Conservation (phyloP, 30 jellyfish, hydroid and myxozoan genomes). For the Rhopilema esculentum region DNA sequence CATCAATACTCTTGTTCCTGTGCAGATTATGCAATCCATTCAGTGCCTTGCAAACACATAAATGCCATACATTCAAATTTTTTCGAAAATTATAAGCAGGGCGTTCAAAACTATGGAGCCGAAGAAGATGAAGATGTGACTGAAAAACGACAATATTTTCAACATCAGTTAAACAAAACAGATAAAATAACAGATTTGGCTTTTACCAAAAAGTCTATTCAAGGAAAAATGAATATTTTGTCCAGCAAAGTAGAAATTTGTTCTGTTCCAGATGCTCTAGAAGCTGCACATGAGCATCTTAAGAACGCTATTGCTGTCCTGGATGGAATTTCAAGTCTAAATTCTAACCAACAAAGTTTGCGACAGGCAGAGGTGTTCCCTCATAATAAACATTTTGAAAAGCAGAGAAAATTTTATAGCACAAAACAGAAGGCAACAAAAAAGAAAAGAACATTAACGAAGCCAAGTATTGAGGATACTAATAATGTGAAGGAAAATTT, state of each 20-base stretch:
- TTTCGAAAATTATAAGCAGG: background rate
- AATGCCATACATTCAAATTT: background rate
- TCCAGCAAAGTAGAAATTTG: background rate
- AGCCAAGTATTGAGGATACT: slow-evolving; percentile 25
- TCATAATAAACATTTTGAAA: slow-evolving; percentile 12
- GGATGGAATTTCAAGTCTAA: slow-evolving; percentile 12
- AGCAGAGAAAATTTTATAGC: slow-evolving; percentile 37
- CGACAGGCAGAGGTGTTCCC: slow-evolving; percentile 20
- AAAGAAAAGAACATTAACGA: slow-evolving; percentile 18
- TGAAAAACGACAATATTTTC: background rate
- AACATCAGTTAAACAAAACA: background rate
- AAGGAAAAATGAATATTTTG: background rate
- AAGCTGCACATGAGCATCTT: background rate
- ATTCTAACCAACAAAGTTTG: background rate
- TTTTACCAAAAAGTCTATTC: background rate
- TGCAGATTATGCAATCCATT: background rate
- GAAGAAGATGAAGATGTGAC: background rate
- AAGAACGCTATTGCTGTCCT: slow-evolving; percentile 27
- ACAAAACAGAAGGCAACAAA: slow-evolving; percentile 26
- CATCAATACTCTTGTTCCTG: background rate
- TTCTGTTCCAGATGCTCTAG: background rate
- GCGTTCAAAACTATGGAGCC: background rate
- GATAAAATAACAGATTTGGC: background rate
- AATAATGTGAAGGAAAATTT: slow-evolving; percentile 1
- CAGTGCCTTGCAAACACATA: background rate